Base-by-base conservation (phyloP, 2,113 vertebrate species). In the Burhinus bistriatus region DNA sequence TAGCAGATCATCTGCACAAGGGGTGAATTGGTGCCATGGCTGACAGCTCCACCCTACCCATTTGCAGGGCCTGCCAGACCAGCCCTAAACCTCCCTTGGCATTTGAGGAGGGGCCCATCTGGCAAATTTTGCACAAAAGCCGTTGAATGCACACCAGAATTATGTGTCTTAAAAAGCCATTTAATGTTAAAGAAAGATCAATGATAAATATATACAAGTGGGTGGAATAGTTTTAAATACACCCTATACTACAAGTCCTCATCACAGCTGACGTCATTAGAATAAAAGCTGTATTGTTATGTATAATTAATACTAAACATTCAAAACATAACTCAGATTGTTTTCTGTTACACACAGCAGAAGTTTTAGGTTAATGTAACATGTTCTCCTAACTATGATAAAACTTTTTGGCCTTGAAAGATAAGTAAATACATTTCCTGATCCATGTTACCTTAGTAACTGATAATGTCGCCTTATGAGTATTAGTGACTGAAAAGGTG, bases 401-500 rank as follows among this genome's bases (percentile, higher is more conserved):
- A 98, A 98, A 96, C 58, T 93, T 97, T 91, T 96, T 92, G 93
- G 90, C 98, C 98, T 98, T 98, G 98, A 97, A 97, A 97, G 87
- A 90, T 95, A 98, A 94, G 83, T 96, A 97, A 97, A 98, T 96
- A 94, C 23, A 47, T 93, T 95, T 95, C 86, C 94, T 96, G 93
- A 94, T 98, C 94, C 89, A 54, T 84, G 98, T 98, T 98, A 98
- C 97, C 98, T 95, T 98, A 98, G 98, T 97, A 98, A 98, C 97
- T 95, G 98, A 93, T 92, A 97, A 92, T 40, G 86, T 96, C 72
- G 42, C 83, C 90, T 97, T 97, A 96, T 80, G 85, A 97, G 93
- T 96, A 96, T 96, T 97, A 97, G 92, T 97, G 95, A 97, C 88
- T 84, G 90, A 88, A 93, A 98, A 97, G 77, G 92, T 91, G 86